These are phyloP conservation scores for Crossocerus cetratus DNA, from an alignment of 2,888 invertebrate species.

Conservation along the genomic window DNA sequence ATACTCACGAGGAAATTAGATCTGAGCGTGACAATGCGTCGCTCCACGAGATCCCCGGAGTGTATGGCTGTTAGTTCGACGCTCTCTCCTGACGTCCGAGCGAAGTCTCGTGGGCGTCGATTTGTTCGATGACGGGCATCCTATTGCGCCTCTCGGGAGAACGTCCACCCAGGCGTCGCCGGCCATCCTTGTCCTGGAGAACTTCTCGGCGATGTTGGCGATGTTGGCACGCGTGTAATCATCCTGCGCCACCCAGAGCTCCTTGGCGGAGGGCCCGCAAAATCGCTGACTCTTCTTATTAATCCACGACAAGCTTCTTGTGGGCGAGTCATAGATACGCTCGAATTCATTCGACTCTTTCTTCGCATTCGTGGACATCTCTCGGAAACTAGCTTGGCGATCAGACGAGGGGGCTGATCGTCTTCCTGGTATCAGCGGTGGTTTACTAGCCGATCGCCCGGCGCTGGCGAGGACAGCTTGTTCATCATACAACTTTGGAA, in stretches of 20 bases:
- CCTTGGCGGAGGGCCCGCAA: constrained; percentile 9
- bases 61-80: neutral
- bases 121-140: neutral
- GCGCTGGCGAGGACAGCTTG: neutral
- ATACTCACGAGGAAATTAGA: constrained; percentile 53
- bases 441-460: no score
- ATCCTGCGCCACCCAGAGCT: constrained; percentile 17
- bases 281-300: constrained; percentile 13
- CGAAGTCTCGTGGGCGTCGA: neutral
- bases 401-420: neutral
- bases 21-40: constrained; percentile 14
- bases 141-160: constrained; percentile 12
- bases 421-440: no score
- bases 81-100: neutral
- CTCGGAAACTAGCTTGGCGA: neutral
- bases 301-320: constrained; percentile 8
- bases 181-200: neutral
- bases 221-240: constrained; percentile 16
- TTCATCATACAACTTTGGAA: neutral
- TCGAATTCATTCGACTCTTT: neutral
- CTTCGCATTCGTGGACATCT: neutral
- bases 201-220: neutral
- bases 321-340: neutral
- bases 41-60: constrained; percentile 18
- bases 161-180: neutral